These are phyloP conservation scores for Pristionchus maxplancki DNA, from an alignment of 2,888 invertebrate genomes.

Conservation along the genomic window DNA sequence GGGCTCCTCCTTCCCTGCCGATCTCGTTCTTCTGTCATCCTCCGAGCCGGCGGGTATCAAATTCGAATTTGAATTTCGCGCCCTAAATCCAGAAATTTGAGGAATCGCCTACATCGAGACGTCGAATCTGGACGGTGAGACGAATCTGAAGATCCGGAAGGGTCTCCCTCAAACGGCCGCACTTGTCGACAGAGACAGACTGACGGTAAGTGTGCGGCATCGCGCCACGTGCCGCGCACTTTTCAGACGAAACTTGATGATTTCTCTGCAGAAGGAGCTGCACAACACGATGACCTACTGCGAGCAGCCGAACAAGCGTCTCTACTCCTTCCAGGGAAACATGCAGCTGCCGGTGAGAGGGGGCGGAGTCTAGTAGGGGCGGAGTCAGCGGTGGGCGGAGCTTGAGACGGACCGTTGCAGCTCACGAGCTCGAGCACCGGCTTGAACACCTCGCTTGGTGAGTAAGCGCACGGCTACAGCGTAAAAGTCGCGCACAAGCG, in stretches of 20 bases:
- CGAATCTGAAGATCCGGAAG: constrained; percentile 96
- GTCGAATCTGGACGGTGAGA: constrained; percentile 97
- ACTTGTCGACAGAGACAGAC: background rate
- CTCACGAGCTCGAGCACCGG: background rate
- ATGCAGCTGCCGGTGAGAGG: constrained; percentile 43
- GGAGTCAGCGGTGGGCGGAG: background rate
- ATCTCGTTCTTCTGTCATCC: constrained; percentile 86
- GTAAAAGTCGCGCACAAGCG: background rate
- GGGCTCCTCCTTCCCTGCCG: constrained; percentile 95
- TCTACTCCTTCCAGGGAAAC: constrained; percentile 94
- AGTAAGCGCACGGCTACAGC: background rate
- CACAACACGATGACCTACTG: constrained; percentile 80
- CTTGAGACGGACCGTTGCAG: background rate
- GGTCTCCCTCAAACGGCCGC: constrained; percentile 65
- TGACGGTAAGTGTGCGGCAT: constrained; percentile 28
- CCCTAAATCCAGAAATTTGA: background rate
- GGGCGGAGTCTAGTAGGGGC: background rate
- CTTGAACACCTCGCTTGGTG: background rate
- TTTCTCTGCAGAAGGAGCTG: constrained; percentile 23
- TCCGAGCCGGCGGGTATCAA: constrained; percentile 86
- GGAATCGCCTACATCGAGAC: constrained; percentile 98
- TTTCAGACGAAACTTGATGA: background rate
- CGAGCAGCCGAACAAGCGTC: constrained; percentile 93
- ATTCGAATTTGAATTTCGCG: background rate
- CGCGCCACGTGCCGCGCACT: constrained; percentile 1